Evolutionary conservation across 2,888 invertebrate species (phyloP).

Genomic region (Oasisia sp.): DNA sequence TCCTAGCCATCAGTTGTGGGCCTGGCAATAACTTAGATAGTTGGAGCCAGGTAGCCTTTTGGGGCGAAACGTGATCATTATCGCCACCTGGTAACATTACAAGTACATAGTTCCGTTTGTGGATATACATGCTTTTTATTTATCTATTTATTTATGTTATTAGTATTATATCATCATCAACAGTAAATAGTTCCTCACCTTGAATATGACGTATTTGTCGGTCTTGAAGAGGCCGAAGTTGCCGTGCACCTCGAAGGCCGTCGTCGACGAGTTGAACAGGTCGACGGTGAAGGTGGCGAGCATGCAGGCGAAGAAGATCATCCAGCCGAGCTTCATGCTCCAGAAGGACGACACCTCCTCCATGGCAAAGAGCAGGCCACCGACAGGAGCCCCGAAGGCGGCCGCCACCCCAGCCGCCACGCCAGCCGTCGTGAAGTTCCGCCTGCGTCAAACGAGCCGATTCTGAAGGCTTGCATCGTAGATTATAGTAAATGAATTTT

Average conservation of each 20-base stretch:
- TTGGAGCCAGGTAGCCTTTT: too few species aligned
- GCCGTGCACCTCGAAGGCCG: constrained; percentile 57
- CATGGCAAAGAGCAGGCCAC: constrained; percentile 67
- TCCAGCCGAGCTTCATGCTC: constrained; percentile 66
- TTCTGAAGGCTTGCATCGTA: not conserved
- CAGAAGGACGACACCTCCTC: constrained; percentile 68
- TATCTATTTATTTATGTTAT: too few species aligned
- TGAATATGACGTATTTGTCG: constrained; percentile 63
- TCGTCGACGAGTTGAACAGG: constrained; percentile 63
- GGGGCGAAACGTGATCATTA: too few species aligned
- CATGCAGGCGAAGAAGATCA: constrained; percentile 68
- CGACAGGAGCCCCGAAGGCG: constrained; percentile 67
- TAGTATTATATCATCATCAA: too few species aligned
- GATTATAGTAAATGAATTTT: too few species aligned
- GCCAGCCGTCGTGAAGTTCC: constrained; percentile 65
- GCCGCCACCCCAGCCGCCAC: constrained; percentile 67
- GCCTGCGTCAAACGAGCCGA: constrained; percentile 45
- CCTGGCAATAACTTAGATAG: too few species aligned
- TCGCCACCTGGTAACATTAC: too few species aligned
- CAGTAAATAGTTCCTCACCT: constrained; percentile 41
- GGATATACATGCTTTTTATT: too few species aligned
- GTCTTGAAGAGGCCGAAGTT: constrained; percentile 63
- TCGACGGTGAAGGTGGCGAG: constrained; percentile 64
- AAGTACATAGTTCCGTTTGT: too few species aligned
- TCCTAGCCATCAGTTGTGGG: too few species aligned